Conservation (phyloP, 2,113 vertebrate genomes). For the Calyptomena viridis region DNA sequence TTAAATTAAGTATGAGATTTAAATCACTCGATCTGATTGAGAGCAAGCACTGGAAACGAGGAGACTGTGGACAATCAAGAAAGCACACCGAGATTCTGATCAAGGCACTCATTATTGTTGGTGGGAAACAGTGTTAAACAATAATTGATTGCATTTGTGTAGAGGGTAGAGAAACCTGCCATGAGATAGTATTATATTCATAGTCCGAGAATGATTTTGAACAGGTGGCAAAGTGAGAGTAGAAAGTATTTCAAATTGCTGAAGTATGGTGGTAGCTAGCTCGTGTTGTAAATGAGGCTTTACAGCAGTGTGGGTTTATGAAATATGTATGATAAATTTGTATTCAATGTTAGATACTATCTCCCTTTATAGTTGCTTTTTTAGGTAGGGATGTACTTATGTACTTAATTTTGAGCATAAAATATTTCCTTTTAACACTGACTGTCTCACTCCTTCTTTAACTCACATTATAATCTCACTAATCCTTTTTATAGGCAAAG, state of each 20-base stretch:
- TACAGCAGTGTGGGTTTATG: neutral
- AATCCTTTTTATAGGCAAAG: neutral
- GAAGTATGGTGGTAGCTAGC: neutral
- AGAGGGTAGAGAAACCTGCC: neutral
- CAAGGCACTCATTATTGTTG: slow-evolving; percentile 17
- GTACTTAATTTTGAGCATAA: neutral
- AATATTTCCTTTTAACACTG: neutral
- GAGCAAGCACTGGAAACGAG: neutral
- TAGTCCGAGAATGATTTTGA: neutral
- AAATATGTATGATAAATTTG: neutral
- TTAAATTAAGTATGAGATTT: slow-evolving; percentile 58
- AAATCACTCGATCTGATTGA: slow-evolving; percentile 45
- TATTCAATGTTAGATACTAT: neutral
- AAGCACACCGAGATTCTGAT: slow-evolving; percentile 1
- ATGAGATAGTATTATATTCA: neutral
- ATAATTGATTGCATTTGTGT: slow-evolving; percentile 1
- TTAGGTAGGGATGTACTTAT: neutral
- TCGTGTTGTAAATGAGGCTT: neutral
- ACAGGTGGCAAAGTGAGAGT: neutral
- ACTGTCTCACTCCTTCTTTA: neutral
- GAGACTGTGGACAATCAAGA: neutral
- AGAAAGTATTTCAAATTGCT: neutral
- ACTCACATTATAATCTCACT: neutral
- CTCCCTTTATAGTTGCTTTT: neutral
- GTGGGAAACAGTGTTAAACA: neutral